phyloP scores from a whole-genome alignment of 2,797 vertebrate species.

The Orestias chungarensis region DNA sequence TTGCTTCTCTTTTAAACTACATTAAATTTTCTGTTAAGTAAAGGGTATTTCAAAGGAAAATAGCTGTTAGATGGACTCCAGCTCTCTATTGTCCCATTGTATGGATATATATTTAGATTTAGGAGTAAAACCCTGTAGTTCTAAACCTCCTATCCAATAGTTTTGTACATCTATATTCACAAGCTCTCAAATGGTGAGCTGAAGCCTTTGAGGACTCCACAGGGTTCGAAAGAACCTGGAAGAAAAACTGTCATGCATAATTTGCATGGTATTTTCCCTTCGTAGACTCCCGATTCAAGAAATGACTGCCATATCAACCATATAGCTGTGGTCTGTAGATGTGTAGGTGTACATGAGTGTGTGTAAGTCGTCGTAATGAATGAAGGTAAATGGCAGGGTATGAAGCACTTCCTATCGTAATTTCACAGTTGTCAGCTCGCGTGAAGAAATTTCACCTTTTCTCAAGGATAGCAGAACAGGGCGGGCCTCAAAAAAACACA shows the following conservation, averaged over 20 bases:
- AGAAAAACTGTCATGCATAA: constrained; percentile 56
- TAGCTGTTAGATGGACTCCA: constrained; percentile 22
- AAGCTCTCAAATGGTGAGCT: constrained; percentile 56
- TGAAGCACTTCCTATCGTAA: constrained; percentile 79
- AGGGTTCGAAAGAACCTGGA: constrained; percentile 42
- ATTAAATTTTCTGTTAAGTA: constrained; percentile 1
- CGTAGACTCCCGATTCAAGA: constrained; percentile 46
- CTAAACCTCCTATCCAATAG: constrained; percentile 42
- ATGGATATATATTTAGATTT: constrained; percentile 57
- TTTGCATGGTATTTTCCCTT: constrained; percentile 48
- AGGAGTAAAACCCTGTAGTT: constrained; percentile 63
- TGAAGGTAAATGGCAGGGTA: constrained; percentile 78
- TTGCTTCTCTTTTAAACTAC: not conserved
- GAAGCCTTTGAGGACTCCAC: constrained; percentile 53
- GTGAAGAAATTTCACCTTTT: constrained; percentile 83
- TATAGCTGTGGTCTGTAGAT: constrained; percentile 56
- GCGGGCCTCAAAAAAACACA: constrained; percentile 60
- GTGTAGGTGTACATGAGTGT: constrained; percentile 37
- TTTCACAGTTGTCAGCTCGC: constrained; percentile 83
- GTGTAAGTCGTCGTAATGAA: constrained; percentile 73
- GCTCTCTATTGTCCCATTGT: constrained; percentile 45
- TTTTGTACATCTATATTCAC: constrained; percentile 57
- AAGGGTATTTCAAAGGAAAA: constrained; percentile 7
- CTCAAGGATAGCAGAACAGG: constrained; percentile 69
- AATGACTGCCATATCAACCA: constrained; percentile 66